Percentiles rank a stretch among this genome's conserved stretches.
Evolutionary conservation across 2,797 vertebrate species (phyloP).

Genomic region (Eremophila alpestris): DNA sequence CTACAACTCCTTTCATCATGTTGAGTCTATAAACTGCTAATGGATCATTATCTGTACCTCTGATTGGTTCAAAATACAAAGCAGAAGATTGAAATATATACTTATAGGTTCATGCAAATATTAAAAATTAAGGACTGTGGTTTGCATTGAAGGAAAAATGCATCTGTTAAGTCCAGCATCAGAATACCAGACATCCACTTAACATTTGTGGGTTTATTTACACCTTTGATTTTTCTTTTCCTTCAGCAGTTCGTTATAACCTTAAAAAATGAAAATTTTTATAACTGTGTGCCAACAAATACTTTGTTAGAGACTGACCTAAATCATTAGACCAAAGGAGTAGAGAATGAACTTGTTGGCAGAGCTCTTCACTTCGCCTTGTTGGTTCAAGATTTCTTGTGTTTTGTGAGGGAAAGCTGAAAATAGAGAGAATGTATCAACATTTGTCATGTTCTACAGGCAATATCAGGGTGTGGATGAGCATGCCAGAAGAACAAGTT

Average conservation of each 20-base stretch:
- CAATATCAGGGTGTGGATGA: background rate
- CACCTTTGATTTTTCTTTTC: constrained; percentile 53
- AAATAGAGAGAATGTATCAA: background rate
- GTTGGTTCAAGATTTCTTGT: background rate
- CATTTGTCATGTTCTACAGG: background rate
- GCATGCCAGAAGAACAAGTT: background rate
- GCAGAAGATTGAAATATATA: background rate
- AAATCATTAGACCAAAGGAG: background rate
- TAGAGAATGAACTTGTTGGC: background rate
- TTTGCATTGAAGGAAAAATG: background rate
- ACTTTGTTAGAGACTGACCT: background rate
- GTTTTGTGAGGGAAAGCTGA: background rate
- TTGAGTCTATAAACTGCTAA: background rate
- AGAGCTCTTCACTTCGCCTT: background rate
- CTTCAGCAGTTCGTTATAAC: constrained; percentile 39
- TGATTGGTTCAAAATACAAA: background rate
- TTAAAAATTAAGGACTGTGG: background rate
- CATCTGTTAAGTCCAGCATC: background rate
- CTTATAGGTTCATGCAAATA: background rate
- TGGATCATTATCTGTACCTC: background rate
- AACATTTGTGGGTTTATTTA: constrained; percentile 45
- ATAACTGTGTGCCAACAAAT: background rate
- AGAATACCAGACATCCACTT: constrained; percentile 27
- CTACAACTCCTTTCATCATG: background rate
- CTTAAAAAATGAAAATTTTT: background rate